A percentile compares a stretch with the other conserved stretches of the same genome.
Evolutionary conservation across 2,113 vertebrate species (phyloP).

Genomic region (Lepisosteus oculatus): DNA sequence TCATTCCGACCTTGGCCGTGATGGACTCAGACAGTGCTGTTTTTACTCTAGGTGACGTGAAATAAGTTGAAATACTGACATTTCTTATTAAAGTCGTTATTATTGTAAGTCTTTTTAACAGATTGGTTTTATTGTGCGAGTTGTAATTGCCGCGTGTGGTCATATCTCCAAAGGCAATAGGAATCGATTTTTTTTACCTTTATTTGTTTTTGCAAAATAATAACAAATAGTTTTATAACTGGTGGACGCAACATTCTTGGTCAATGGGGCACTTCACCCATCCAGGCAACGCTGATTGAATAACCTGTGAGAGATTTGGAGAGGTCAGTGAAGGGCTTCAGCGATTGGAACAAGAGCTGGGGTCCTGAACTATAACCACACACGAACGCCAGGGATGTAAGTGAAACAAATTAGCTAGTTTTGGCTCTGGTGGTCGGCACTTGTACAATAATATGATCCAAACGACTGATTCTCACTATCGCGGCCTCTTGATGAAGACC

Average conservation of each 20-base stretch:
- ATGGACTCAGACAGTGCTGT: no score
- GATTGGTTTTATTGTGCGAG: conserved; percentile 8
- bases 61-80: no score
- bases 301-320: conserved; percentile 53
- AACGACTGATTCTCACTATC: conserved; percentile 9
- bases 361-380: conserved; percentile 60
- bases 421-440: conserved; percentile 14
- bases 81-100: no score
- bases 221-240: conserved; percentile 32
- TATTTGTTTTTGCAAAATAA: background rate
- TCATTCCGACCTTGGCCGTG: no score
- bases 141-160: conserved; percentile 16
- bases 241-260: conserved; percentile 47
- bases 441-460: conserved; percentile 12
- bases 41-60: no score
- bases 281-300: conserved; percentile 54
- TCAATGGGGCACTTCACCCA: conserved; percentile 52
- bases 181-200: background rate
- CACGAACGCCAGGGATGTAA: conserved; percentile 34
- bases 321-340: conserved; percentile 56
- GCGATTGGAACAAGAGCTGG: conserved; percentile 36
- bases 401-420: conserved; percentile 35
- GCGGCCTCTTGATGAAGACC: background rate
- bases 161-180: conserved; percentile 23
- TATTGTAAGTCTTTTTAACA: no score